These are phyloP conservation scores for Acanthosoma haemorrhoidale DNA, from an alignment of 2,888 invertebrate species.

Conservation along the genomic window DNA sequence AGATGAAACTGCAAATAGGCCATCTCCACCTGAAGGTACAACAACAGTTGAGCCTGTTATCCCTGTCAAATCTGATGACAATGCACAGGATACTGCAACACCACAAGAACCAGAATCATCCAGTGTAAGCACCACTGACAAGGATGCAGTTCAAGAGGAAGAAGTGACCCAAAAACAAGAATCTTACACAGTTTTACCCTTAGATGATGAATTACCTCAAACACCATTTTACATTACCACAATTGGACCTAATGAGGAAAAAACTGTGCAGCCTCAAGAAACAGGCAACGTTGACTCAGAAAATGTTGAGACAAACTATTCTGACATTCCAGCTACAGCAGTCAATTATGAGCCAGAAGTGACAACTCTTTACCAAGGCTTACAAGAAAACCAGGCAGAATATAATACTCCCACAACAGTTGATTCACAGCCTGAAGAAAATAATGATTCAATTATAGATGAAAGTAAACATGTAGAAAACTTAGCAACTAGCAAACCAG, in stretches of 20 bases:
- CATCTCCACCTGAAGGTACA: not conserved
- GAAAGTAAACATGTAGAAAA: conserved; percentile 8
- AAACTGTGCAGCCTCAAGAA: not conserved
- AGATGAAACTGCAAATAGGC: not conserved
- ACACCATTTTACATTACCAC: not conserved
- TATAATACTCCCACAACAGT: not conserved
- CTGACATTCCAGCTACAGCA: not conserved
- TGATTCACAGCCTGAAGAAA: not conserved
- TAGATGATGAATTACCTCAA: not conserved
- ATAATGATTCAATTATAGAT: not conserved
- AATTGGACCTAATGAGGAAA: not conserved
- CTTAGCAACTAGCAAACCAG: not conserved
- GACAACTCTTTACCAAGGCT: not conserved
- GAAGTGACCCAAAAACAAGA: not conserved
- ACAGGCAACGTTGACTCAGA: not conserved
- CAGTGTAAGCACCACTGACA: not conserved
- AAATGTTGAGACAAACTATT: conserved; percentile 34
- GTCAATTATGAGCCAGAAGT: not conserved
- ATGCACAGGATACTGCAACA: not conserved
- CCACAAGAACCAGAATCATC: conserved; percentile 16
- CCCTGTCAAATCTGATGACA: not conserved
- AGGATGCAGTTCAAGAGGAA: not conserved
- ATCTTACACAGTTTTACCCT: not conserved
- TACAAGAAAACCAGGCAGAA: not conserved
- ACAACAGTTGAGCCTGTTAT: not conserved